A percentile compares a stretch with the other conserved stretches of the same genome.
phyloP scores from a whole-genome alignment of 2,888 invertebrate species.

The Phaedon cochleariae region DNA sequence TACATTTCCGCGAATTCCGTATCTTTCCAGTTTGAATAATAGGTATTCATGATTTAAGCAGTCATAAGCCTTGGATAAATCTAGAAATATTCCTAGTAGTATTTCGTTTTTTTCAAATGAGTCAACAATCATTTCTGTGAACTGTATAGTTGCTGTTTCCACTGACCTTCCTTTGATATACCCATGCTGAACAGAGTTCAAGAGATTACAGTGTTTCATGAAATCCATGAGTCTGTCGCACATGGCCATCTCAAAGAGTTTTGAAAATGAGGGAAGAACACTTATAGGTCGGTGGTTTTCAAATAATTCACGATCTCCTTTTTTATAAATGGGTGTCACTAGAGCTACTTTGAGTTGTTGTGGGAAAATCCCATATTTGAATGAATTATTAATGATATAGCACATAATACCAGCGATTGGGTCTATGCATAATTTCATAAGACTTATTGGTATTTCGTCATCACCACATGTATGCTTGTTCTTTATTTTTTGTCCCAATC shows the following conservation, averaged over 20 bases:
- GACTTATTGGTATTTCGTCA: slow-evolving; percentile 12
- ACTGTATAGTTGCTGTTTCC: slow-evolving; percentile 6
- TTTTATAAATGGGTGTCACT: neutral
- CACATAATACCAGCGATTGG: neutral
- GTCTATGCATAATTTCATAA: neutral
- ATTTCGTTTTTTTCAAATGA: slow-evolving; percentile 5
- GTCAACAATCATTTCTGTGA: slow-evolving; percentile 7
- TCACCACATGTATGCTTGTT: slow-evolving; percentile 10
- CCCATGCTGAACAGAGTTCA: neutral
- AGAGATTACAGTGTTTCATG: slow-evolving; percentile 6
- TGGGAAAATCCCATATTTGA: slow-evolving; percentile 8
- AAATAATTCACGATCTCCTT: neutral
- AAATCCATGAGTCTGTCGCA: slow-evolving; percentile 4
- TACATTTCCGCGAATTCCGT: slow-evolving; percentile 3
- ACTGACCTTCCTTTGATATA: slow-evolving; percentile 7
- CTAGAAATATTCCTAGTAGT: slow-evolving; percentile 1
- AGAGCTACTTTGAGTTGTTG: slow-evolving; percentile 6
- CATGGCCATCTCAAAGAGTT: slow-evolving; percentile 3
- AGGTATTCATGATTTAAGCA: slow-evolving; percentile 2
- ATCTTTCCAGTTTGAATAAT: slow-evolving; percentile 3
- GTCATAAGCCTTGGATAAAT: slow-evolving; percentile 7
- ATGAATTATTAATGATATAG: slow-evolving; percentile 1
- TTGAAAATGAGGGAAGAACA: neutral
- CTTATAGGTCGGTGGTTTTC: neutral
- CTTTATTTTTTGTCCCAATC: slow-evolving; percentile 11